A percentile compares a stretch with the other conserved stretches of the same genome.
Evolutionary conservation across 2,113 vertebrate genomes (phyloP).

Genomic region (Ailuropoda melanoleuca): DNA sequence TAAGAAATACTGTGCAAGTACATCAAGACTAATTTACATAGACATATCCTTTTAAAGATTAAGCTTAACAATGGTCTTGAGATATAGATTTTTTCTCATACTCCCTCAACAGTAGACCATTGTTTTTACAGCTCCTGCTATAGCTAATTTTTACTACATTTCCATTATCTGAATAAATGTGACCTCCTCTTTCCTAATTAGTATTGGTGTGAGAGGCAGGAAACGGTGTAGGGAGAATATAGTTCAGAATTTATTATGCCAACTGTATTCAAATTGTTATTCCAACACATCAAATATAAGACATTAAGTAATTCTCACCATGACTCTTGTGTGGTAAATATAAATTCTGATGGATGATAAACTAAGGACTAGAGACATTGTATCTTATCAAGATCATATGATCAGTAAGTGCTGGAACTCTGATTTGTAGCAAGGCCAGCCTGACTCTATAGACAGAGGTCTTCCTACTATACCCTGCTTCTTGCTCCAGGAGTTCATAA

Average conservation of each 20-base stretch:
- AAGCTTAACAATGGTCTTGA: neutral
- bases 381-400: neutral
- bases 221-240: neutral
- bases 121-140: neutral
- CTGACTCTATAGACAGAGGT: neutral
- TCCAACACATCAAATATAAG: neutral
- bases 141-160: neutral
- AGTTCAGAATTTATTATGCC: neutral
- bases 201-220: neutral
- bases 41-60: neutral
- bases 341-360: neutral
- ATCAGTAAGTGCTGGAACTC: neutral
- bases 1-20: neutral
- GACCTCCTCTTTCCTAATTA: neutral
- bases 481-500: neutral
- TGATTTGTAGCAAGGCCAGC: neutral
- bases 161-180: neutral
- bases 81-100: neutral
- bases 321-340: neutral
- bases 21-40: conserved; percentile 12
- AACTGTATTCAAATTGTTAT: neutral
- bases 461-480: neutral
- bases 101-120: neutral
- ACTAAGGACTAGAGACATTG: neutral
- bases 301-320: neutral